Evolutionary conservation across 2,888 invertebrate genomes (phyloP).

Genomic region (Baccha elongata): DNA sequence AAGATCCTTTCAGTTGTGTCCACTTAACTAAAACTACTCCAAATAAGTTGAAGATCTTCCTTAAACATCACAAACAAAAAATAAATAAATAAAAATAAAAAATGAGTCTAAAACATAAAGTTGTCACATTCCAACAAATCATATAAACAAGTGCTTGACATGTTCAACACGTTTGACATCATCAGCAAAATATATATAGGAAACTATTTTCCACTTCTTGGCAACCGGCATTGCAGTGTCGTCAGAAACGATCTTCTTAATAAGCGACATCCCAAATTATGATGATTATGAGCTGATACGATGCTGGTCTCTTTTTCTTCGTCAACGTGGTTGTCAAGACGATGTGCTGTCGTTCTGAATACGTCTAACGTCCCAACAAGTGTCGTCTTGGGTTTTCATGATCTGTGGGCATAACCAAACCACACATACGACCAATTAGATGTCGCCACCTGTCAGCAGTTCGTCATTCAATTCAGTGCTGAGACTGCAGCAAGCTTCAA

Average conservation of each 20-base stretch:
- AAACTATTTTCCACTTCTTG: conserved; percentile 55
- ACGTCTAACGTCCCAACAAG: conserved; percentile 54
- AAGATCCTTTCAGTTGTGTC: no score
- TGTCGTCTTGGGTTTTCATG: conserved; percentile 18
- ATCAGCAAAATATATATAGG: conserved; percentile 25
- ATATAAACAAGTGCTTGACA: conserved; percentile 68
- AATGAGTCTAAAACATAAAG: conserved; percentile 50
- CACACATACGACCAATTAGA: conserved; percentile 81
- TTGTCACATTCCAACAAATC: conserved; percentile 72
- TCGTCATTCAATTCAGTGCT: conserved; percentile 78
- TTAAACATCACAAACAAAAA: neutral
- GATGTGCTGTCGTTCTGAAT: conserved; percentile 50
- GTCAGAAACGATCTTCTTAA: conserved; percentile 71
- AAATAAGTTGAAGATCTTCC: neutral
- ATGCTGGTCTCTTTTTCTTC: conserved; percentile 71
- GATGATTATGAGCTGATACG: conserved; percentile 79
- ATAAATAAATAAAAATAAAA: conserved; percentile 3
- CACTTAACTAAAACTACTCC: no score
- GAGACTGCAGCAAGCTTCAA: conserved; percentile 5
- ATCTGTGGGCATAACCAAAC: conserved; percentile 35
- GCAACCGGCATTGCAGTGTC: conserved; percentile 36
- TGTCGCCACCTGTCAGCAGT: conserved; percentile 83
- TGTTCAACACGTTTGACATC: conserved; percentile 70
- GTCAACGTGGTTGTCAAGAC: conserved; percentile 43
- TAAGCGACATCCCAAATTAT: conserved; percentile 78